Percentiles rank a stretch among this genome's conserved stretches.
These are phyloP conservation scores for Papilio elwesi DNA, from an alignment of 2,888 invertebrate species.

Conservation along the genomic window DNA sequence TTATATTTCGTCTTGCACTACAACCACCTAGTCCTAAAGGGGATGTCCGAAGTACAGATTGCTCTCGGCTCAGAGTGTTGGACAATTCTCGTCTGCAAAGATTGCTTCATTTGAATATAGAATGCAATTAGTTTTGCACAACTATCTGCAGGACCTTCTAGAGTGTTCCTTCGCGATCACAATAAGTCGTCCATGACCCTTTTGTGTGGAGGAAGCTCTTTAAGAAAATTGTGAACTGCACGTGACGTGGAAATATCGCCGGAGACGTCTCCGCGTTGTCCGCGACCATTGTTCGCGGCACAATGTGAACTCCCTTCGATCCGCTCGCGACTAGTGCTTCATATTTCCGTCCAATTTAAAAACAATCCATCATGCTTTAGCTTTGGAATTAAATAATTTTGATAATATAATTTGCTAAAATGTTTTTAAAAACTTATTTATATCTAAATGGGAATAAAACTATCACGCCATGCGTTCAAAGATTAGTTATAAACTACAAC, in stretches of 20 bases:
- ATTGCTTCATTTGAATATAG: not conserved
- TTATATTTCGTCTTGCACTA: no score
- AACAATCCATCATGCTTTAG: not conserved
- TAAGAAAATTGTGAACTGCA: constrained; percentile 15
- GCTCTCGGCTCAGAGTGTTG: no score
- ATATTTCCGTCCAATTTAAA: not conserved
- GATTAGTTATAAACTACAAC: no score
- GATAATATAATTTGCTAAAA: not conserved
- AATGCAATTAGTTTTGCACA: not conserved
- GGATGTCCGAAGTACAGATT: no score
- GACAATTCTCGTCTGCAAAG: not conserved
- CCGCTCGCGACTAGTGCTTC: not conserved
- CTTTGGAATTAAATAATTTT: not conserved
- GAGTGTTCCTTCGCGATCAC: not conserved
- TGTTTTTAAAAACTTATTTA: no score
- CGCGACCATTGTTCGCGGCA: not conserved
- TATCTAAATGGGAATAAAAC: no score
- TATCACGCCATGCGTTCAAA: no score
- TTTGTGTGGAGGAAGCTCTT: constrained; percentile 5
- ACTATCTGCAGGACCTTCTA: not conserved
- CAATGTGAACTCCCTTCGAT: not conserved
- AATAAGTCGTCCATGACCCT: not conserved
- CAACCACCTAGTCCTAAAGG: no score
- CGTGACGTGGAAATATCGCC: constrained; percentile 8
- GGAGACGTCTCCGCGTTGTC: not conserved